These are phyloP conservation scores for Salminus brasiliensis DNA, from an alignment of 2,113 vertebrate genomes.

Conservation along the genomic window DNA sequence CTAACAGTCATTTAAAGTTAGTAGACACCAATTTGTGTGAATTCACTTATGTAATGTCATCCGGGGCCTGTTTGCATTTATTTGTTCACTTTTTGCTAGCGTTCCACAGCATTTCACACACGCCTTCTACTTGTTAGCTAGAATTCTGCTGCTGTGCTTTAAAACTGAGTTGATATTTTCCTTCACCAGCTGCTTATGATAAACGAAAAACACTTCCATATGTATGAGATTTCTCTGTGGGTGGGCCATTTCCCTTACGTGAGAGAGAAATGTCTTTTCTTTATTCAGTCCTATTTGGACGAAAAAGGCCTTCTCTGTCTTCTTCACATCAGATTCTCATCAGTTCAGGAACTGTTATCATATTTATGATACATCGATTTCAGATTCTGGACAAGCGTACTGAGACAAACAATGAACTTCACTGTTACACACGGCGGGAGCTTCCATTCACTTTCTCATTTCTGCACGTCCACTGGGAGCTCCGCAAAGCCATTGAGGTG, in stretches of 20 bases:
- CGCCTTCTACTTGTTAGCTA: too few relatives aligned
- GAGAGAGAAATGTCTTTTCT: neutral
- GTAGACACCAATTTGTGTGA: too few relatives aligned
- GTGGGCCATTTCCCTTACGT: neutral
- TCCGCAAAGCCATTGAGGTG: neutral
- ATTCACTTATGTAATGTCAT: too few relatives aligned
- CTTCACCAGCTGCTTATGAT: neutral
- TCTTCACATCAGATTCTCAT: slow-evolving; percentile 17
- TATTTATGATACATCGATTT: slow-evolving; percentile 37
- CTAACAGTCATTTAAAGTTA: too few relatives aligned
- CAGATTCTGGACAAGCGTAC: slow-evolving; percentile 22
- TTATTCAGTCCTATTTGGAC: neutral
- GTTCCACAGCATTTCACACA: neutral
- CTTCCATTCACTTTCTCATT: neutral
- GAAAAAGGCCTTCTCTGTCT: neutral
- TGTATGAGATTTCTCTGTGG: neutral
- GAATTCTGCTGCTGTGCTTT: neutral
- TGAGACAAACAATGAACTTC: slow-evolving; percentile 16
- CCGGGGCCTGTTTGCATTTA: too few relatives aligned
- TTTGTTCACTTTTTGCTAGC: too few relatives aligned
- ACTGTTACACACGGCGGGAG: slow-evolving; percentile 13
- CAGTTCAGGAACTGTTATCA: neutral
- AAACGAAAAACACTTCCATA: neutral
- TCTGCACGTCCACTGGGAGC: neutral
- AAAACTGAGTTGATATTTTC: neutral